Evolutionary conservation across 2,113 vertebrate species (phyloP).

Genomic region (Oreochromis niloticus): DNA sequence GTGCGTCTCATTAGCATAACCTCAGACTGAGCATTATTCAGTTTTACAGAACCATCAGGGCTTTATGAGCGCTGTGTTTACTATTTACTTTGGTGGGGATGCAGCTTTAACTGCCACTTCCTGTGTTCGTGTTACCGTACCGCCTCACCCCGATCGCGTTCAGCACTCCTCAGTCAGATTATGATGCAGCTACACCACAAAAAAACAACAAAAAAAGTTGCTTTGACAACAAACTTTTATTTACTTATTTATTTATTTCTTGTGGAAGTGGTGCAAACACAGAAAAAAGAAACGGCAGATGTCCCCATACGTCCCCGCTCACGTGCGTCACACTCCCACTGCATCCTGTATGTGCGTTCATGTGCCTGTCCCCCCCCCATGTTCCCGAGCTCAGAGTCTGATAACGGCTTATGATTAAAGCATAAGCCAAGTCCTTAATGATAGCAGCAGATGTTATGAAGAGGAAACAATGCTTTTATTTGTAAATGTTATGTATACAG

Average conservation of each 20-base stretch:
- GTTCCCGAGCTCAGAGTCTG: background rate
- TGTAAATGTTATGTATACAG: constrained; percentile 40
- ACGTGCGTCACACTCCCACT: background rate
- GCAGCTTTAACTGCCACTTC: constrained; percentile 12
- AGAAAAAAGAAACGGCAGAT: constrained; percentile 19
- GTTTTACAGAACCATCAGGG: constrained; percentile 41
- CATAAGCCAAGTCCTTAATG: constrained; percentile 38
- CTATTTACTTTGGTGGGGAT: constrained; percentile 27
- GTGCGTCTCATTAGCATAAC: constrained; percentile 48
- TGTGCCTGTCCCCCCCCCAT: background rate
- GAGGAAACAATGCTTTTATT: constrained; percentile 43
- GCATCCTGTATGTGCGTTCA: background rate
- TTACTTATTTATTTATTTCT: constrained; percentile 13
- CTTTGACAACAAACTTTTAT: constrained; percentile 32
- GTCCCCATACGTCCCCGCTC: constrained; percentile 3
- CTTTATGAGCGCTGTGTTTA: constrained; percentile 50
- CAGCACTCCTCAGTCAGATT: background rate
- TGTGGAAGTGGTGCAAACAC: background rate
- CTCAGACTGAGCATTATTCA: constrained; percentile 39
- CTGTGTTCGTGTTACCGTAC: background rate
- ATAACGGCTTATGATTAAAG: constrained; percentile 55
- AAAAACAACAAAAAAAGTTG: constrained; percentile 3
- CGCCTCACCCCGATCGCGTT: background rate
- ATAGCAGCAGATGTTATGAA: constrained; percentile 56
- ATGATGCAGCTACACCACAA: background rate